phyloP scores from a whole-genome alignment of 2,797 vertebrate genomes.

The Anisognathus igniventris region DNA sequence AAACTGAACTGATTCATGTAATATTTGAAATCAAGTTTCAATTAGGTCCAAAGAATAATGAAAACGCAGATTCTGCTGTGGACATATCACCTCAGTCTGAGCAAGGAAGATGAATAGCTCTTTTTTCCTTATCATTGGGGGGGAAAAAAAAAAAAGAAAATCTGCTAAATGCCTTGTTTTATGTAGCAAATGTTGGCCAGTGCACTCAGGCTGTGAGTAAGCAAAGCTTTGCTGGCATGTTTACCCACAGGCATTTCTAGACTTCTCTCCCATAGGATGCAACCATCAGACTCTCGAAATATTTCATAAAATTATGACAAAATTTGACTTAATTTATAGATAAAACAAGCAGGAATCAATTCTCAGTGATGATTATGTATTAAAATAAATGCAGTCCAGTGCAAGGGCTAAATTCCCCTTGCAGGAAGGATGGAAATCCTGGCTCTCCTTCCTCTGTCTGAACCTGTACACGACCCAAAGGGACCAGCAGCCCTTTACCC shows the following conservation, averaged over 20 bases:
- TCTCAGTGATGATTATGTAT: neutral
- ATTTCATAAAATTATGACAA: neutral
- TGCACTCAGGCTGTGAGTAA: neutral
- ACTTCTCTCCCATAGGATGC: neutral
- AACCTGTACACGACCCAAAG: rapidly evolving
- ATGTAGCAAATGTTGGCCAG: neutral
- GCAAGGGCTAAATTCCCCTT: neutral
- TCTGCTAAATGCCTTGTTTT: neutral
- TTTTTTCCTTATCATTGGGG: neutral
- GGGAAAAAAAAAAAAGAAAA: neutral
- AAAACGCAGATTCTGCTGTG: neutral
- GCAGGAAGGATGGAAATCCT: neutral
- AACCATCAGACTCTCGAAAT: neutral
- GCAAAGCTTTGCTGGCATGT: neutral
- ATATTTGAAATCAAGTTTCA: constrained; percentile 18
- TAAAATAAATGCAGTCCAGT: neutral
- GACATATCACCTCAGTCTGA: neutral
- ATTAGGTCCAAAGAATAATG: neutral
- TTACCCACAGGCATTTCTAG: neutral
- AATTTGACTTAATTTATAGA: neutral
- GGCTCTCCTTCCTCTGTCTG: neutral
- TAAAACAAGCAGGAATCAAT: neutral
- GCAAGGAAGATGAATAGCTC: neutral
- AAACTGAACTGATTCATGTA: neutral
- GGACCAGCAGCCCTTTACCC: neutral